A percentile compares a stretch with the other conserved stretches of the same genome.
phyloP scores from a whole-genome alignment of 2,888 invertebrate genomes.

The Neoitamus cyanurus region DNA sequence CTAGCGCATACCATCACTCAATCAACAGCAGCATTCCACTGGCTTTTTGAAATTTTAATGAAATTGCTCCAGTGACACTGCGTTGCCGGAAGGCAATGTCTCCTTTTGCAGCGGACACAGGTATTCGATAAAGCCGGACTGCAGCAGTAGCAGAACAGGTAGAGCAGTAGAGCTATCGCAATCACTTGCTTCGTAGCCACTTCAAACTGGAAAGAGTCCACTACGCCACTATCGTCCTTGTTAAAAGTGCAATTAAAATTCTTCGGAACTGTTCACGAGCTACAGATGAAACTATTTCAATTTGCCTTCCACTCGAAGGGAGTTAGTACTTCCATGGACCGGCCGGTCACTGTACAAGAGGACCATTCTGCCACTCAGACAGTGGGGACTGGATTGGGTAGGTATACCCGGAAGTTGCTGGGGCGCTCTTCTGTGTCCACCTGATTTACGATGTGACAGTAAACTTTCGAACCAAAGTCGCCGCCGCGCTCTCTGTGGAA shows the following conservation, averaged over 20 bases:
- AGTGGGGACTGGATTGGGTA: neutral
- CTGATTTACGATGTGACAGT: neutral
- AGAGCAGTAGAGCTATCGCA: neutral
- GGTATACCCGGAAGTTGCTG: neutral
- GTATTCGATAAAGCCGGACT: constrained; percentile 3
- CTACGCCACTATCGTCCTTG: neutral
- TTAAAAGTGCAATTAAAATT: constrained; percentile 1
- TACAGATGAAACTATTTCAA: neutral
- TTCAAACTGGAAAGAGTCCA: neutral
- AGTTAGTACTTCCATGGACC: neutral
- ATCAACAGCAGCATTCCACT: neutral
- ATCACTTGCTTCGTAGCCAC: neutral
- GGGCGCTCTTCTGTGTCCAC: neutral
- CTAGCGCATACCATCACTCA: neutral
- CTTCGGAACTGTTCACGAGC: neutral
- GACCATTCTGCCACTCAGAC: neutral
- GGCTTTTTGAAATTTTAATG: neutral
- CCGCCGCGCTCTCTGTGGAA: neutral
- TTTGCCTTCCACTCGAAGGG: neutral
- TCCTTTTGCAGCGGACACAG: neutral
- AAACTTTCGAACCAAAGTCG: neutral
- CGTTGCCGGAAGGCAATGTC: neutral
- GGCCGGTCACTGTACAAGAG: neutral
- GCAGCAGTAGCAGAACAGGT: neutral
- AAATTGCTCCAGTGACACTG: neutral